Percentiles rank a stretch among this genome's conserved stretches.
Evolutionary conservation across 2,888 invertebrate genomes (phyloP).

Genomic region (Harpagoxenus sublaevis): DNA sequence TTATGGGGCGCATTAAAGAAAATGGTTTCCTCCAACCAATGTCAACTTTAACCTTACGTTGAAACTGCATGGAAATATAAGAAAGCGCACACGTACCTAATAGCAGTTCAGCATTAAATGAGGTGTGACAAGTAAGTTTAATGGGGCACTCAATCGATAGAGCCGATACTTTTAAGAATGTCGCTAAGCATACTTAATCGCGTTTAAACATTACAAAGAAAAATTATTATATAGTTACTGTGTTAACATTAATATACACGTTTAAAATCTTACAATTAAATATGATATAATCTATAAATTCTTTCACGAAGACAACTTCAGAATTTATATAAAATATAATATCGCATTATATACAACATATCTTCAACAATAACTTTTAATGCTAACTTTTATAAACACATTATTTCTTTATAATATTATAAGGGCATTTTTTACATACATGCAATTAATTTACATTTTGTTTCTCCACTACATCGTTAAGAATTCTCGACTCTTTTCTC

Average conservation of each 20-base stretch:
- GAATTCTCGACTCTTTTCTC: not conserved
- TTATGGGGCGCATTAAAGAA: conserved; percentile 55
- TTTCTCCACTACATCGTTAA: not conserved
- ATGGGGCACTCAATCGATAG: conserved; percentile 7
- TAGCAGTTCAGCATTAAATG: conserved; percentile 9
- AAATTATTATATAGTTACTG: not conserved
- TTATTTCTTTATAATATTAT: not conserved
- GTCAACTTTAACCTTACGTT: not conserved
- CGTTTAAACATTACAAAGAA: not conserved
- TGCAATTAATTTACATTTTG: not conserved
- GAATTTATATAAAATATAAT: too few relatives aligned
- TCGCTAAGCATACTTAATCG: not conserved
- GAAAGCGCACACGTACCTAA: not conserved
- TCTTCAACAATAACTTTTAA: not conserved
- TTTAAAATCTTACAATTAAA: not conserved
- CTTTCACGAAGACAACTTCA: not conserved
- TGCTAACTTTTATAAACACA: not conserved
- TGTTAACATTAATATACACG: not conserved
- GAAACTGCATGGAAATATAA: not conserved
- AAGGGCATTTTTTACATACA: not conserved
- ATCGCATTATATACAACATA: not conserved
- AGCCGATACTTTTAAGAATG: not conserved
- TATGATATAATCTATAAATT: not conserved
- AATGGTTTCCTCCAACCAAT: conserved; percentile 2
- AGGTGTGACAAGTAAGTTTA: not conserved